Percentiles rank a stretch among this genome's conserved stretches.
Conservation (phyloP, 2,797 vertebrate genomes). For the Crocodylus rhombifer region DNA sequence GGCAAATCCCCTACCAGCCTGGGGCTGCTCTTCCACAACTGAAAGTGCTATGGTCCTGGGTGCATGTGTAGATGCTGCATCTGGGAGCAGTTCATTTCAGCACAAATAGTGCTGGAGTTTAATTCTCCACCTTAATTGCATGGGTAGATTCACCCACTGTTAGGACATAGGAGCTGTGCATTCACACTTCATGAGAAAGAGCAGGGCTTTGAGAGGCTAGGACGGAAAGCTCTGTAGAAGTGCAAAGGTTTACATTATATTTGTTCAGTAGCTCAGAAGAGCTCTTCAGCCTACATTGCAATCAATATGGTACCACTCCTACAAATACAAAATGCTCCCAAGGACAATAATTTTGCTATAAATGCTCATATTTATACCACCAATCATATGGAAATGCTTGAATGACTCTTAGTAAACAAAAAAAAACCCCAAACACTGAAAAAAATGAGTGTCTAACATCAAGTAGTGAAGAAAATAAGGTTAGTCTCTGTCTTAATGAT, state of each 20-base stretch:
- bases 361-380: not conserved
- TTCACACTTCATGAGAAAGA: too few species aligned
- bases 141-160: too few species aligned
- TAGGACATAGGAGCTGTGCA: too few species aligned
- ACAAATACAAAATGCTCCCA: not conserved
- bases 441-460: not conserved
- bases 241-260: not conserved
- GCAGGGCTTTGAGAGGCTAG: not conserved
- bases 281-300: not conserved
- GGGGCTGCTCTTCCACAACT: too few species aligned
- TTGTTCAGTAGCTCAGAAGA: not conserved
- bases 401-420: not conserved
- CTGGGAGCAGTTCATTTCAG: too few species aligned
- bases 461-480: not conserved
- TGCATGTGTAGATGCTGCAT: too few species aligned
- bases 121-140: too few species aligned
- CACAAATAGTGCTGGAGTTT: too few species aligned
- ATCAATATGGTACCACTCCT: not conserved
- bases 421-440: fast-evolving
- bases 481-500: not conserved
- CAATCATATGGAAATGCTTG: not conserved
- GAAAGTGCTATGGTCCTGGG: too few species aligned
- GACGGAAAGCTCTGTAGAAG: not conserved
- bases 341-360: not conserved
- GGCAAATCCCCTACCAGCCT: too few species aligned